A percentile compares a stretch with the other conserved stretches of the same genome.
These are phyloP conservation scores for Anastrepha ludens DNA, from an alignment of 1,140 invertebrate genomes.

Conservation along the genomic window DNA sequence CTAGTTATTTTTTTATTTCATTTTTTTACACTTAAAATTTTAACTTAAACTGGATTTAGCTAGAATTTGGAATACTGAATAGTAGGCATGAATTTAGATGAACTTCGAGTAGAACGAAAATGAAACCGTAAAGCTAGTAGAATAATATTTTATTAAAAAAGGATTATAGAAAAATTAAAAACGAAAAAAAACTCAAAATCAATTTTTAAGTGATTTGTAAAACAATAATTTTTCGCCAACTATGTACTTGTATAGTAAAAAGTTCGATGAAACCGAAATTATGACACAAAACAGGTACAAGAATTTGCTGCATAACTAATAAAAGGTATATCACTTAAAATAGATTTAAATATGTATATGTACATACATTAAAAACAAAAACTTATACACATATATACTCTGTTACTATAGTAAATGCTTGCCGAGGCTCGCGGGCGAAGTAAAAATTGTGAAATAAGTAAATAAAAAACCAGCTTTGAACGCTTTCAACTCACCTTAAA, in stretches of 20 bases:
- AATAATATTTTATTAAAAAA: no score
- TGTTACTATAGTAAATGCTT: no score
- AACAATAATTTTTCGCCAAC: slow-evolving; percentile 6
- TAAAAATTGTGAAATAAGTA: not conserved
- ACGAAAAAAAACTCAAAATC: not conserved
- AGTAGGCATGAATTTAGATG: no score
- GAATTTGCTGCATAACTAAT: not conserved
- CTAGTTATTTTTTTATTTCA: no score
- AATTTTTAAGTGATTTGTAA: not conserved
- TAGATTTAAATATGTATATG: not conserved
- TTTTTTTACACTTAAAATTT: no score
- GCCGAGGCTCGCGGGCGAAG: not conserved
- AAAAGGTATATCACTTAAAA: slow-evolving; percentile 10
- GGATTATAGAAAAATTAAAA: no score
- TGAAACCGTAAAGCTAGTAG: no score
- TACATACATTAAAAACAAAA: not conserved
- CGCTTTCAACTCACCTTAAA: no score
- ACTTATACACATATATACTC: not conserved
- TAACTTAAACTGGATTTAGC: no score
- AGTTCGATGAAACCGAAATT: not conserved
- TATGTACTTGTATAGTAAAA: not conserved
- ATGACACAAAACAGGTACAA: not conserved
- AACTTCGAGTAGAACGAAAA: no score
- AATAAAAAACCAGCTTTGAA: not conserved
- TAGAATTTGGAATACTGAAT: no score